Base-by-base conservation (phyloP, 2,888 invertebrate genomes). In the Lithophane socia region DNA sequence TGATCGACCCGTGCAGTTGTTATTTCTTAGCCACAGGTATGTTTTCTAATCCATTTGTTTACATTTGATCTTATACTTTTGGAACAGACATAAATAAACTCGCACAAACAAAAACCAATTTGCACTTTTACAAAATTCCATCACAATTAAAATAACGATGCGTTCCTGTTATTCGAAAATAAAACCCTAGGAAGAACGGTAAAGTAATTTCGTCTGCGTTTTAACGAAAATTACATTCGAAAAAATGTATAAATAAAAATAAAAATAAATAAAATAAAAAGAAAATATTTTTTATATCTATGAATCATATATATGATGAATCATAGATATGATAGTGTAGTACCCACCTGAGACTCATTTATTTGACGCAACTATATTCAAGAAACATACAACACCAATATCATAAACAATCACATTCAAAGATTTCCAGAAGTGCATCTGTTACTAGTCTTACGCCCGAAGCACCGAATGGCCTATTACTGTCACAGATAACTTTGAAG, bases 401-500 rank as follows among this genome's bases (percentile, higher is more conserved):
- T 44, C 42, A 8, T 24, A 42, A 44, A n/a, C 12, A 13, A 63
- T 49, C 9, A 56, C 21, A 47, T n/a, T 47, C 56, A 56, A 80
- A 72, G 72, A 77, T 42, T 10, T 29, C 5, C 24, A 54, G 72
- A 83, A 83, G 54, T 72, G 83, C 83, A 80, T 82, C 47, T 68
- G 67, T 60, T 70, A 24, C 56, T 29, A 58, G 52, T 66, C 64
- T 68, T 61, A 61, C 29, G 24, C 66, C n/a, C 21, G 56, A 65
- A 77, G 79, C 49, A 67, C 47, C 2, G 60, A 82, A 82, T 82
- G 42, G 70, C 47, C 82, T 71, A 71, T 82, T 84, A 82, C 47
- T 82, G 84, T 82, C 82, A 60, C 10, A 79, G 82, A 82, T 84
- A 82, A 84, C 80, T 74, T 82, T 82, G 82, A 84, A 64, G 54